These are phyloP conservation scores for Oscheius sp. DNA, from an alignment of 2,888 invertebrate species.

Conservation along the genomic window DNA sequence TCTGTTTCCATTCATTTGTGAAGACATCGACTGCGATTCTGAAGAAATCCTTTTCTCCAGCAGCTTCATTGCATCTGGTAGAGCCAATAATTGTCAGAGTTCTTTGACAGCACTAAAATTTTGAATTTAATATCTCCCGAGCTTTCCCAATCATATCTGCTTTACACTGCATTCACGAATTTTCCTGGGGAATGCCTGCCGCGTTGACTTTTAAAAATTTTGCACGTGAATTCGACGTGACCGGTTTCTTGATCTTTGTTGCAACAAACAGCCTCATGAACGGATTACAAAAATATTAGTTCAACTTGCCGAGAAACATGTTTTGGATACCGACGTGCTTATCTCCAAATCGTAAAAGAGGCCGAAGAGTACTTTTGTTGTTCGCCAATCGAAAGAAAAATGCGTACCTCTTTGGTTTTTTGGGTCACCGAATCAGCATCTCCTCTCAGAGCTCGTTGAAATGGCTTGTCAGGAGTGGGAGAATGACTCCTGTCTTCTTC, in stretches of 20 bases:
- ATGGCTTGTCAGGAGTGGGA: conserved; percentile 19
- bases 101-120: conserved; percentile 22
- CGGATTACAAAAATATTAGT: too few relatives aligned
- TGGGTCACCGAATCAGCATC: background rate
- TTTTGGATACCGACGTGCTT: too few relatives aligned
- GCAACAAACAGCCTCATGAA: background rate
- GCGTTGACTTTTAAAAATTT: conserved; percentile 12
- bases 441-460: conserved; percentile 28
- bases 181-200: too few relatives aligned
- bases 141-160: too few relatives aligned
- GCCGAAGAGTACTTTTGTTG: too few relatives aligned
- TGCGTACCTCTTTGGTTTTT: conserved; percentile 17
- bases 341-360: too few relatives aligned
- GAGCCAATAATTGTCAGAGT: conserved; percentile 5
- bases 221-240: conserved; percentile 9
- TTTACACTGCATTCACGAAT: too few relatives aligned
- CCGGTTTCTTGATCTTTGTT: conserved; percentile 17
- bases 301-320: too few relatives aligned
- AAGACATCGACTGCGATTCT: conserved; percentile 37
- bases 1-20: conserved; percentile 51
- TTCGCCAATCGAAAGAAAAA: too few relatives aligned
- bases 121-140: too few relatives aligned
- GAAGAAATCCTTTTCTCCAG: conserved; percentile 30
- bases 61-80: background rate
- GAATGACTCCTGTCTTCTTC: conserved; percentile 7